Conservation (phyloP, 2,797 vertebrate species). For the Smutsia temminckii region DNA sequence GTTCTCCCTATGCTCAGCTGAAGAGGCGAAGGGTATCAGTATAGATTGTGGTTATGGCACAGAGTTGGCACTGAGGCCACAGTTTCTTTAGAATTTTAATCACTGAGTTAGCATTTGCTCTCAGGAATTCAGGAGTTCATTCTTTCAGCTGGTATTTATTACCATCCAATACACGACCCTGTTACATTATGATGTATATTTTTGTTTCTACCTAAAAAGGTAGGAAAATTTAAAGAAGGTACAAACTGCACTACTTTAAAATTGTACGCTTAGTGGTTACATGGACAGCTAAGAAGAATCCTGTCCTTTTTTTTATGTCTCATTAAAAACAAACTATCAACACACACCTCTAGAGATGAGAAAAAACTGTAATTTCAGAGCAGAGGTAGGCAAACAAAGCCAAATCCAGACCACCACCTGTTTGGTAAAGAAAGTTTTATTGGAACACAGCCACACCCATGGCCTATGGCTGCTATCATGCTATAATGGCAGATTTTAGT, state of each 20-base stretch:
- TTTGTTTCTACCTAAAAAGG: conserved; percentile 27
- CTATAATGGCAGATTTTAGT: neutral
- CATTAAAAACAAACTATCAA: conserved; percentile 39
- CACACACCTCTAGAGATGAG: neutral
- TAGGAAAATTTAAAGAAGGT: conserved; percentile 25
- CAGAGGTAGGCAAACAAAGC: neutral
- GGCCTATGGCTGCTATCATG: neutral
- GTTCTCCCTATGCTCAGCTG: neutral
- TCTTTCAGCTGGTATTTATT: conserved; percentile 11
- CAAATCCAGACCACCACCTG: neutral
- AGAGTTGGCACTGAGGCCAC: neutral
- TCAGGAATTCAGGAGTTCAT: conserved; percentile 19
- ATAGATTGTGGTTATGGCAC: neutral
- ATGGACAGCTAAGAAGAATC: neutral
- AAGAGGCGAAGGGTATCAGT: neutral
- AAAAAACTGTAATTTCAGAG: neutral
- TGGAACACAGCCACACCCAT: neutral
- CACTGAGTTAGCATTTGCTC: neutral
- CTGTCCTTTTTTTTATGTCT: neutral
- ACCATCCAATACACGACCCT: neutral
- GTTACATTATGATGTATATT: conserved; percentile 10
- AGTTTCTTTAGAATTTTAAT: conserved; percentile 38
- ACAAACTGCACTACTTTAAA: conserved; percentile 23
- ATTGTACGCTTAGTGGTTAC: neutral
- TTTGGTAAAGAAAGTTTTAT: neutral